Percentiles rank a stretch among this genome's conserved stretches.
These are phyloP conservation scores for Drosophila nr. fundita DNA, from an alignment of 2,888 invertebrate species.

Conservation along the genomic window DNA sequence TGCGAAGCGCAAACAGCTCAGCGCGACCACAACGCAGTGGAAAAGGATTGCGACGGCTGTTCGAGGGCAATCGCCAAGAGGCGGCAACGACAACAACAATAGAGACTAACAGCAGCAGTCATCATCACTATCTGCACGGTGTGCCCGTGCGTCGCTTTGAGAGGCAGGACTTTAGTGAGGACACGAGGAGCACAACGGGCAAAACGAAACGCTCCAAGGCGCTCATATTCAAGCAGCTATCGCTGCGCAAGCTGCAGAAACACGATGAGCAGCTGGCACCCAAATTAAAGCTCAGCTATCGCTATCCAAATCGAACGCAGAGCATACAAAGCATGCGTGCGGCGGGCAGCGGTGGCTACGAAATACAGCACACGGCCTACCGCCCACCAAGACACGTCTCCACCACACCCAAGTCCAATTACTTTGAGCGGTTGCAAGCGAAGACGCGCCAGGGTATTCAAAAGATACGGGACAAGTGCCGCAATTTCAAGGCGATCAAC, in stretches of 20 bases:
- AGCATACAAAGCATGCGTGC: slow-evolving; percentile 75
- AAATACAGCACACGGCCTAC: slow-evolving; percentile 63
- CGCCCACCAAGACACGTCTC: slow-evolving; percentile 44
- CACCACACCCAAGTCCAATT: slow-evolving; percentile 69
- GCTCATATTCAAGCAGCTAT: slow-evolving; percentile 78
- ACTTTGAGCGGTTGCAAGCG: slow-evolving; percentile 83
- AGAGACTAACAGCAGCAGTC: neutral
- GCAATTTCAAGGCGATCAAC: slow-evolving; percentile 73
- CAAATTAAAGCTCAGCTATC: slow-evolving; percentile 83
- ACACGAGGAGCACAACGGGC: slow-evolving; percentile 1
- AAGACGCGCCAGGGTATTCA: slow-evolving; percentile 83
- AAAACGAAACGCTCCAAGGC: slow-evolving; percentile 54
- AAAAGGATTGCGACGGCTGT: slow-evolving; percentile 72
- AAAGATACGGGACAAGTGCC: slow-evolving; percentile 84
- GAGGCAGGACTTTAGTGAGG: slow-evolving; percentile 77
- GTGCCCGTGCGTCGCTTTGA: slow-evolving; percentile 82
- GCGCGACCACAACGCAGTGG: slow-evolving; percentile 53
- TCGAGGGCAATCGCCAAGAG: slow-evolving; percentile 54
- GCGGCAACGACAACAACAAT: slow-evolving; percentile 5
- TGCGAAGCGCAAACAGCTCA: slow-evolving; percentile 65
- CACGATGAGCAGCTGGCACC: slow-evolving; percentile 57
- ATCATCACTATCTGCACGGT: slow-evolving; percentile 77
- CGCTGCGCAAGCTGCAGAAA: slow-evolving; percentile 72
- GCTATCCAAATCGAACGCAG: slow-evolving; percentile 84
- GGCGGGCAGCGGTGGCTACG: slow-evolving; percentile 62